Conservation (phyloP, 2,797 vertebrate species). For the Manis javanica region DNA sequence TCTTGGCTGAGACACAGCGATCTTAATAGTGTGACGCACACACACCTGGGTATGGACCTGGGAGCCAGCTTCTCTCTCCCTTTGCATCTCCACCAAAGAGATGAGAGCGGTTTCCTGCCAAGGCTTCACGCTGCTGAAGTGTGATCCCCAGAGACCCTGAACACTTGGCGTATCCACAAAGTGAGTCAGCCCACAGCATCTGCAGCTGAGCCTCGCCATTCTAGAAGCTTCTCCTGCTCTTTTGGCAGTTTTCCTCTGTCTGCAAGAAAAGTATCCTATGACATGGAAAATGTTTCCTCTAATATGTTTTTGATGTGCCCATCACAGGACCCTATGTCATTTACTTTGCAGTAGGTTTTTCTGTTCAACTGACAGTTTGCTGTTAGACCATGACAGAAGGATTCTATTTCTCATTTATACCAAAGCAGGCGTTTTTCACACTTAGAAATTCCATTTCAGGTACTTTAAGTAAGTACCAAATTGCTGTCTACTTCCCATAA, state of each 20-base stretch:
- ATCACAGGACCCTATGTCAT: not conserved
- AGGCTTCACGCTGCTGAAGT: constrained; percentile 89
- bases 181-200: no score
- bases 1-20: constrained; percentile 92
- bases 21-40: constrained; percentile 90
- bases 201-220: no score
- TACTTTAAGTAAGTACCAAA: not conserved
- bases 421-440: constrained; percentile 13
- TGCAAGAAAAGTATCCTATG: accelerated
- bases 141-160: accelerated
- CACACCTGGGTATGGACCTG: constrained; percentile 90
- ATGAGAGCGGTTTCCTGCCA: constrained; percentile 88
- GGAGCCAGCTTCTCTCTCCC: constrained; percentile 90
- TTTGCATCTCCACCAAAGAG: constrained; percentile 87
- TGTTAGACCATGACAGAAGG: not conserved
- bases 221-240: not conserved
- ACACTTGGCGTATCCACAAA: no score
- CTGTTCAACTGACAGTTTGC: not conserved
- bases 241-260: accelerated
- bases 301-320: not conserved
- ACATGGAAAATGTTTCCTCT: accelerated
- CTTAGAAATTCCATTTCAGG: constrained; percentile 46
- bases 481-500: not conserved
- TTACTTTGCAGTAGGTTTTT: not conserved
- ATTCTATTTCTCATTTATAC: not conserved